phyloP scores from a whole-genome alignment of 2,888 invertebrate genomes.

The Eristalis arbustorum region DNA sequence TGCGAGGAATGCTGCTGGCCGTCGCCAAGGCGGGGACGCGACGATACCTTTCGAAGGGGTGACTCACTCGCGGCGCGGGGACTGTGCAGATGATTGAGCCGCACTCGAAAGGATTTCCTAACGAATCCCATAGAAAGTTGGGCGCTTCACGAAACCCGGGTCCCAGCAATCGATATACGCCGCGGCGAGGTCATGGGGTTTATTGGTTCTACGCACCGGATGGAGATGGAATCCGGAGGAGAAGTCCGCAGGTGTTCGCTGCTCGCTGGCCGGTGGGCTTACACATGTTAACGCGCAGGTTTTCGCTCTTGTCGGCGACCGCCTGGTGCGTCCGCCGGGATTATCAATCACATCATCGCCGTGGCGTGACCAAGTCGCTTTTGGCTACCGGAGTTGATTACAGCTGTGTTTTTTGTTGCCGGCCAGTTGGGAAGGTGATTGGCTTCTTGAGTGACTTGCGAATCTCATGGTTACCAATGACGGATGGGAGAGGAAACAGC shows the following conservation, averaged over 20 bases:
- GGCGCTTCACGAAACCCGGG: too few relatives aligned
- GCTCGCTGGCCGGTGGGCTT: too few relatives aligned
- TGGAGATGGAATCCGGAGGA: background rate
- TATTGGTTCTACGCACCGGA: background rate
- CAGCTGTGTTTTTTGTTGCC: background rate
- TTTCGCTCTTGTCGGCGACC: background rate
- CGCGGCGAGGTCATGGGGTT: background rate
- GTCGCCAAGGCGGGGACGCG: background rate
- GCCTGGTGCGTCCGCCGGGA: background rate
- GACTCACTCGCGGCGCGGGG: background rate
- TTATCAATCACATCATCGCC: background rate
- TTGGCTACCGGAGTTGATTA: background rate
- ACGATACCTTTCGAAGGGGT: background rate
- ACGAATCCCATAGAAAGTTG: background rate
- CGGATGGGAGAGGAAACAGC: background rate
- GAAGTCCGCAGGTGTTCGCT: background rate
- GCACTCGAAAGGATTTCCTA: background rate
- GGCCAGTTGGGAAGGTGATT: background rate
- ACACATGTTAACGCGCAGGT: background rate
- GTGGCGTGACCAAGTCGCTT: background rate
- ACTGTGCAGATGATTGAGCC: background rate
- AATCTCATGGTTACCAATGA: background rate
- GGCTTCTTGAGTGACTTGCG: background rate
- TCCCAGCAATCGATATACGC: background rate
- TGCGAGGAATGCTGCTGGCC: slow-evolving; percentile 24